A percentile compares a stretch with the other conserved stretches of the same genome.
Conservation (phyloP, 2,113 vertebrate species). For the Leptobrachium leishanense region DNA sequence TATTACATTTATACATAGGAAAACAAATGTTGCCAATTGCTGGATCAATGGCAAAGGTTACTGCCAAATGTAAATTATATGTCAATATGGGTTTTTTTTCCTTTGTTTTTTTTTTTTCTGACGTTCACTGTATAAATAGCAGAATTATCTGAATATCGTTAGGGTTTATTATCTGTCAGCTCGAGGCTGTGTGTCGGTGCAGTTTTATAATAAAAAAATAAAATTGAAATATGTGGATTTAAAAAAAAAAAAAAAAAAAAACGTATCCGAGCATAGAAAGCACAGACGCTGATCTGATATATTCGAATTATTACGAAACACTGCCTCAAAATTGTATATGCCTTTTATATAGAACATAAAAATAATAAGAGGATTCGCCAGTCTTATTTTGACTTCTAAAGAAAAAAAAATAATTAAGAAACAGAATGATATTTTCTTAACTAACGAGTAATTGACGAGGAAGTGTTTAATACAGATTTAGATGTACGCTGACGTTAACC, state of each 20-base stretch:
- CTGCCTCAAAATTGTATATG: constrained; percentile 89
- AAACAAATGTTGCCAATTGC: constrained; percentile 93
- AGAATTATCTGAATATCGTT: constrained; percentile 45
- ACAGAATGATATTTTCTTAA: constrained; percentile 77
- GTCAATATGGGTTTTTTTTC: background rate
- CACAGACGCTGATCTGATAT: constrained; percentile 77
- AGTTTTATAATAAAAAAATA: constrained; percentile 67
- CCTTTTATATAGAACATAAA: constrained; percentile 77
- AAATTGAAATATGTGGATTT: constrained; percentile 59
- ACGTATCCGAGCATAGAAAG: constrained; percentile 77
- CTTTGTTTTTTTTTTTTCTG: constrained; percentile 69
- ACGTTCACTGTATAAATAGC: constrained; percentile 71
- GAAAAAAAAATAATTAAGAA: constrained; percentile 65
- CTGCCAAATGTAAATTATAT: constrained; percentile 93
- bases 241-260: constrained; percentile 52
- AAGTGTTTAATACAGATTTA: constrained; percentile 75
- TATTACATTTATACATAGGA: constrained; percentile 77
- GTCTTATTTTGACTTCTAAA: constrained; percentile 69
- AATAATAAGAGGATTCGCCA: constrained; percentile 64
- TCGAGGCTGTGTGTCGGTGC: constrained; percentile 83
- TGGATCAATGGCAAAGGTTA: constrained; percentile 98
- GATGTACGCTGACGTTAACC: constrained; percentile 70
- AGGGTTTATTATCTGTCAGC: constrained; percentile 75
- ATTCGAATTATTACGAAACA: constrained; percentile 82
- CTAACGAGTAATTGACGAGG: constrained; percentile 68